phyloP scores from a whole-genome alignment of 2,113 vertebrate genomes.

The Misgurnus anguillicaudatus region DNA sequence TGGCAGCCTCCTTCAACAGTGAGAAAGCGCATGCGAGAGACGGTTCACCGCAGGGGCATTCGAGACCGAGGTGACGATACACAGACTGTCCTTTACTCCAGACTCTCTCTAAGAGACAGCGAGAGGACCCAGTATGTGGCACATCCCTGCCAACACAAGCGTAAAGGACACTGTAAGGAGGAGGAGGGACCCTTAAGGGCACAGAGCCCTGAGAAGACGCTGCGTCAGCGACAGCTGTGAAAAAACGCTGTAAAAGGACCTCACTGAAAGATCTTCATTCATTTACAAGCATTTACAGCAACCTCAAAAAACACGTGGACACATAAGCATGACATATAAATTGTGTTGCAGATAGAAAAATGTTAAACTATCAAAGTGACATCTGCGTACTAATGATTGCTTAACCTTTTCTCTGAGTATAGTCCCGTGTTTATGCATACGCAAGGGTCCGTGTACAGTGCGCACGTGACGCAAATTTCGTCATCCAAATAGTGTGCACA shows the following conservation, averaged over 20 bases:
- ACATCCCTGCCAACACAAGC: constrained; percentile 55
- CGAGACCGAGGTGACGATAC: constrained; percentile 55
- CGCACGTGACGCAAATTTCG: too few relatives aligned
- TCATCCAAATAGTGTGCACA: too few relatives aligned
- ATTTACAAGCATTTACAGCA: neutral
- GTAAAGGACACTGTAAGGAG: neutral
- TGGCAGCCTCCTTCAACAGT: neutral
- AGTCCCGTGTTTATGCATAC: too few relatives aligned
- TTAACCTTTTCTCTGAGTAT: too few relatives aligned
- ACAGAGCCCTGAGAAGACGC: constrained; percentile 6
- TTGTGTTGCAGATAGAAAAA: too few relatives aligned
- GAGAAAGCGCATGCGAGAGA: constrained; percentile 1
- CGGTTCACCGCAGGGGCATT: constrained; percentile 41
- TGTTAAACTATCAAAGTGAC: too few relatives aligned
- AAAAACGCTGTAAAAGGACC: neutral
- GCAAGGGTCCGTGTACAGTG: too few relatives aligned
- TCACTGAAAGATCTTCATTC: neutral
- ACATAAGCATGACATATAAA: too few relatives aligned
- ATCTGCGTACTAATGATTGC: too few relatives aligned
- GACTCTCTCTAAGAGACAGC: constrained; percentile 37
- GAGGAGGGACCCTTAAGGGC: neutral
- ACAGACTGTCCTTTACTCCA: constrained; percentile 49
- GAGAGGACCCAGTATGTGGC: constrained; percentile 62
- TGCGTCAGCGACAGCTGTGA: neutral
- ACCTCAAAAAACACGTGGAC: too few relatives aligned